These are phyloP conservation scores for Pterocles orientalis DNA, from an alignment of 2,113 vertebrate species.

Conservation along the genomic window DNA sequence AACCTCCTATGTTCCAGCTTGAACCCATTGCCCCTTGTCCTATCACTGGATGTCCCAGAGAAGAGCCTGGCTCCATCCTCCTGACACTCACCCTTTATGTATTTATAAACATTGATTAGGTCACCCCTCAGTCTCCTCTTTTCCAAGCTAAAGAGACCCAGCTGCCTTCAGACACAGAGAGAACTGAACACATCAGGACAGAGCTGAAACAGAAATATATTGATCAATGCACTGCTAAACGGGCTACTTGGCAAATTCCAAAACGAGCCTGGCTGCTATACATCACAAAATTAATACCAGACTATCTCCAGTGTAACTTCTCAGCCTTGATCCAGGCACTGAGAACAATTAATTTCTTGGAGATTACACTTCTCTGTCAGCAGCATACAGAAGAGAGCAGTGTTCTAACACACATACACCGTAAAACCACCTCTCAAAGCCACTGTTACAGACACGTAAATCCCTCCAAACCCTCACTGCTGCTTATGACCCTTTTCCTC, in stretches of 20 bases:
- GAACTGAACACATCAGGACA: neutral
- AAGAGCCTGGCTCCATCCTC: too few species aligned
- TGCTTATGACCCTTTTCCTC: neutral
- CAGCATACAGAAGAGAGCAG: neutral
- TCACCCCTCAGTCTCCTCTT: too few species aligned
- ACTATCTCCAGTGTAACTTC: neutral
- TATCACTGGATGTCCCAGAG: too few species aligned
- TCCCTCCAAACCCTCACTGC: neutral
- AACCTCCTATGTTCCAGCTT: too few species aligned
- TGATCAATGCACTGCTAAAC: fast-evolving
- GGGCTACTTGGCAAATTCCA: neutral
- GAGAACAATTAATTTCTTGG: neutral
- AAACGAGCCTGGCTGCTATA: neutral
- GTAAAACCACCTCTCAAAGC: neutral
- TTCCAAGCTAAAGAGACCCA: too few species aligned
- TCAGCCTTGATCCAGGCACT: neutral
- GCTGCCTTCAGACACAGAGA: neutral
- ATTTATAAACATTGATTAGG: too few species aligned
- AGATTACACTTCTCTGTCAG: neutral
- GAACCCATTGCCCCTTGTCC: too few species aligned
- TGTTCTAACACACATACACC: neutral
- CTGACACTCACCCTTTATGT: too few species aligned
- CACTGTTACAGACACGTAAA: fast-evolving
- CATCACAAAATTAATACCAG: neutral
- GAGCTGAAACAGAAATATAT: neutral